Evolutionary conservation across 2,888 invertebrate species (phyloP), one percentile per base, ranked within the genome.

Genomic region (Netelia fuscicornis): DNA sequence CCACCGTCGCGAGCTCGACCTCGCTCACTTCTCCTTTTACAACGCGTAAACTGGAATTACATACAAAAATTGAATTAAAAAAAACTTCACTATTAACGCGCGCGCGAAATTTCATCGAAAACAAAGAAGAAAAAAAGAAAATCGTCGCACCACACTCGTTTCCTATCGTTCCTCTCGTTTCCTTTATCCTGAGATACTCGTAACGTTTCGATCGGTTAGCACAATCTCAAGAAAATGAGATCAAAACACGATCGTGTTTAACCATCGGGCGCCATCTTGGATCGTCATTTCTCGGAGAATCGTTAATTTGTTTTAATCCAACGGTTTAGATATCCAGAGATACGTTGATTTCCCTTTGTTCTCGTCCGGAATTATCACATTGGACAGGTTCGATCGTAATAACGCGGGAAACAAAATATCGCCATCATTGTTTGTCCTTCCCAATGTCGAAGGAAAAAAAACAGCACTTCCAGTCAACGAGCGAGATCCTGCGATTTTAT

Each of bases 51-150:
- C 54, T 13, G 13, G 13, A 54, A 42, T 42, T 13, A 11, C 9
- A 65, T 10, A 13, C 20, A 64, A 8, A 64, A 65, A 75, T 17
- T 56, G 58, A 56, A 44, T 37, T 23, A 52, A 70, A 48, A 68
- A 75, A 74, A 72, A 67, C 30, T 54, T 75, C 62, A 44, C 65
- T 70, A 37, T 44, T 60, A 44, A 65, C 77, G 71, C 82, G 62
- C 30, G 10, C 6, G 20, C 48, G 58, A 60, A 17, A 60, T 68
- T 52, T 20, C 48, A 68, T 42, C 48, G 25, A 17, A 68, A 67
- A 44, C 20, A 20, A 20, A 20, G 20, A 44, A n/a, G 5, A 42
- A 71, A 56, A 10, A 42, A 44, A 72, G 37, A 62, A 44, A 13
- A 42, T 6, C 11, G 62, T 62, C 74, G 44, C 60, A 42, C 20